Evolutionary conservation across 23 tunicate genomes (phyloP).

Genomic region (Halocynthia roretzi): DNA sequence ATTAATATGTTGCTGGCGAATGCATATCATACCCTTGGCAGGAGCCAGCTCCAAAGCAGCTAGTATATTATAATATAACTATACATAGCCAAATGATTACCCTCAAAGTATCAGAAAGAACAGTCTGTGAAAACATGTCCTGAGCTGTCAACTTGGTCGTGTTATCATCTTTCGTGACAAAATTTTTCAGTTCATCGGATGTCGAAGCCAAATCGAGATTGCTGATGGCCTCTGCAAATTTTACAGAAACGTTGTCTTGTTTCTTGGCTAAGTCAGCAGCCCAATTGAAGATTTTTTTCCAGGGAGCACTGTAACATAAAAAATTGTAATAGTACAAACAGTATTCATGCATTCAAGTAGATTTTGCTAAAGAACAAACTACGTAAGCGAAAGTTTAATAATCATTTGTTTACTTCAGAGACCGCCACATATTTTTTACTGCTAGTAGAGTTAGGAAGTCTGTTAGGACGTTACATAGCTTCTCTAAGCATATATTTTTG

Average conservation of each 20-base stretch:
- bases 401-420: no score
- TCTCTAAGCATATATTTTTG: no score
- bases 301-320: conserved; percentile 29
- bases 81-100: conserved; percentile 6
- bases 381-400: not conserved
- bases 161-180: conserved; percentile 27
- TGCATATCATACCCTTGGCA: no score
- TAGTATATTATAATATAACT: no score
- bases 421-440: no score
- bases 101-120: conserved; percentile 41
- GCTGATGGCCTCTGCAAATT: conserved; percentile 47
- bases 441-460: no score
- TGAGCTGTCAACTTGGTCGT: conserved; percentile 19
- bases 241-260: conserved; percentile 36
- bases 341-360: not conserved
- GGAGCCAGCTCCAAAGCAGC: no score
- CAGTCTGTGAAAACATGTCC: conserved; percentile 41
- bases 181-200: conserved; percentile 15
- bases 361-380: not conserved
- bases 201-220: conserved; percentile 3
- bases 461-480: no score
- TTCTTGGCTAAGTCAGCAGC: conserved; percentile 29
- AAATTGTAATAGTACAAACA: not conserved
- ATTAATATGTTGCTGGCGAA: no score
- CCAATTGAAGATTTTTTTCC: conserved; percentile 31